A percentile compares a stretch with the other conserved stretches of the same genome.
phyloP scores from a whole-genome alignment of 2,113 vertebrate genomes.

The Brachypteracias leptosomus region DNA sequence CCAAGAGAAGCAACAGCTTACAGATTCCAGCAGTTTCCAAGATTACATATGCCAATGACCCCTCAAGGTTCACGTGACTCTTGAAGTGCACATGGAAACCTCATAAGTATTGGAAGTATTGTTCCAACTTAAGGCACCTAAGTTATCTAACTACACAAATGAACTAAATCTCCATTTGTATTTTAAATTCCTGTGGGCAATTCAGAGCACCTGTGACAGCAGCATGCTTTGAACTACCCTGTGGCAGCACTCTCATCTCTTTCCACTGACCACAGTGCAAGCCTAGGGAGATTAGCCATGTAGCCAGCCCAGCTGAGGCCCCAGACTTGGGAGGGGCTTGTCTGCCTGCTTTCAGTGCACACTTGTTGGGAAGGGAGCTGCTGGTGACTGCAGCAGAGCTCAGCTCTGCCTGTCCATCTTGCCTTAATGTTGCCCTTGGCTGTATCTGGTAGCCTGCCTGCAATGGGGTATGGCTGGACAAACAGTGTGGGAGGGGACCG shows the following conservation, averaged over 20 bases:
- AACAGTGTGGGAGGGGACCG: not conserved
- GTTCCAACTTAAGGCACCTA: not conserved
- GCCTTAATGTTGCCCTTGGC: not conserved
- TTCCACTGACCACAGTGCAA: not conserved
- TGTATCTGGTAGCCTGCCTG: not conserved
- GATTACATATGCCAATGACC: not conserved
- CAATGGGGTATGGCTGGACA: not conserved
- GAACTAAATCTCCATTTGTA: not conserved
- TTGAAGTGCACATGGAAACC: not conserved
- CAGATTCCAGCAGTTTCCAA: not conserved
- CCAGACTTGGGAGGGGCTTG: rapidly evolving
- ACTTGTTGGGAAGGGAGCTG: rapidly evolving
- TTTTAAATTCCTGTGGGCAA: not conserved
- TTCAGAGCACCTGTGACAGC: not conserved
- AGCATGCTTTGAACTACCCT: not conserved
- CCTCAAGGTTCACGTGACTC: not conserved
- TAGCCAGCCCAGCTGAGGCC: not conserved
- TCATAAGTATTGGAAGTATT: not conserved
- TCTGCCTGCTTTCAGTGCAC: not conserved
- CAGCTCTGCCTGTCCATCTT: not conserved
- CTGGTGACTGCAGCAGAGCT: not conserved
- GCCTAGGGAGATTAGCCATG: not conserved
- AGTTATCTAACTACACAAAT: not conserved
- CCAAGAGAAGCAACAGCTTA: not conserved
- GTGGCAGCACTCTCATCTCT: not conserved